Evolutionary conservation across 2,113 vertebrate genomes (phyloP).

Genomic region (Bettongia penicillata): DNA sequence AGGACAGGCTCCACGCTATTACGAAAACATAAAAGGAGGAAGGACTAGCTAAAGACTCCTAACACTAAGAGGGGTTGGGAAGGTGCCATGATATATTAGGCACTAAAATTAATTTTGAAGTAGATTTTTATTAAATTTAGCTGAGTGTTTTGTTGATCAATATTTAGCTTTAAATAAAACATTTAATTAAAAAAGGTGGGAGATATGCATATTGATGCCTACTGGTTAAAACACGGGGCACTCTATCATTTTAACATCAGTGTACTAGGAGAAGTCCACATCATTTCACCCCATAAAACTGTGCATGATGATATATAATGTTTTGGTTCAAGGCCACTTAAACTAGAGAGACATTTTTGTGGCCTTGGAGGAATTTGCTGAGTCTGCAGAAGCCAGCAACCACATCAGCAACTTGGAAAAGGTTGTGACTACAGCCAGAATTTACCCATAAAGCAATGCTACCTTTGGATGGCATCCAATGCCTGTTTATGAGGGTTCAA

Average conservation of each 20-base stretch:
- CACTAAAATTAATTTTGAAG: background rate
- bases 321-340: background rate
- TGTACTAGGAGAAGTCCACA: background rate
- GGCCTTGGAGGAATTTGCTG: background rate
- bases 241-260: background rate
- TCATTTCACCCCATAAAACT: background rate
- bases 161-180: background rate
- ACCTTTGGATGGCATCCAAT: slow-evolving; percentile 27
- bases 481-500: background rate
- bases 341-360: slow-evolving; percentile 35
- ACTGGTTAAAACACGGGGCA: background rate
- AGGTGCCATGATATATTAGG: background rate
- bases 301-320: background rate
- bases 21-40: background rate
- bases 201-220: background rate
- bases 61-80: background rate
- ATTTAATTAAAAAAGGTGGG: background rate
- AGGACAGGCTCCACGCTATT: background rate
- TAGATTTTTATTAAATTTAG: background rate
- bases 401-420: background rate
- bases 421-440: background rate
- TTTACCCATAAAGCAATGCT: background rate
- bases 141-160: background rate
- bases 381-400: slow-evolving; percentile 21
- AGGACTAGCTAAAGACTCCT: background rate